phyloP scores from a whole-genome alignment of 2,888 invertebrate genomes.

The Torymus aiolomorphi region DNA sequence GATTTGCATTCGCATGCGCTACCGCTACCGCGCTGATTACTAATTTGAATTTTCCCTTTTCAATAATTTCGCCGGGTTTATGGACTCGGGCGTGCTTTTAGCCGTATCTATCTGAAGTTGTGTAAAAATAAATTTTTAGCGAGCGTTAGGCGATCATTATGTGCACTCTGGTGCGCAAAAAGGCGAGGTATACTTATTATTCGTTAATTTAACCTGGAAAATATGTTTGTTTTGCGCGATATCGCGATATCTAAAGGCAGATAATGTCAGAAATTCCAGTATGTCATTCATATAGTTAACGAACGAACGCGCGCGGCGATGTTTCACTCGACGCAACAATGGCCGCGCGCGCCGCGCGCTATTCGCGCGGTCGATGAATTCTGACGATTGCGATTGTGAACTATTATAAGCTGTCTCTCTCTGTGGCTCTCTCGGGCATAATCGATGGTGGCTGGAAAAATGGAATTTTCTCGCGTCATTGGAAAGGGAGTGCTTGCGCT shows the following conservation, averaged over 20 bases:
- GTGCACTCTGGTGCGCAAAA: too few relatives aligned
- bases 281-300: conserved; percentile 9
- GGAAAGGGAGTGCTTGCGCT: conserved; percentile 36
- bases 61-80: conserved; percentile 13
- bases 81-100: background rate
- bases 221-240: background rate
- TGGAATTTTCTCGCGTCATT: conserved; percentile 43
- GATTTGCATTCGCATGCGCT: too few relatives aligned
- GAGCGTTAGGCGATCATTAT: too few relatives aligned
- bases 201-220: too few relatives aligned
- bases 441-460: conserved; percentile 19
- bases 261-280: conserved; percentile 27
- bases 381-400: conserved; percentile 32
- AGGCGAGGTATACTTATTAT: too few relatives aligned
- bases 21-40: conserved; percentile 3
- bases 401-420: background rate
- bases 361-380: conserved; percentile 20
- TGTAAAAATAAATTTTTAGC: too few relatives aligned
- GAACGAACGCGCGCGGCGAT: background rate
- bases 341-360: background rate
- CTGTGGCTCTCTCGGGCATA: background rate
- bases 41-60: conserved; percentile 24
- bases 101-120: too few relatives aligned
- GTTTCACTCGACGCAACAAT: conserved; percentile 20
- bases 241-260: background rate